A percentile compares a stretch with the other conserved stretches of the same genome.
Evolutionary conservation across 2,113 vertebrate genomes (phyloP).

Genomic region (Sylvilagus bachmani): DNA sequence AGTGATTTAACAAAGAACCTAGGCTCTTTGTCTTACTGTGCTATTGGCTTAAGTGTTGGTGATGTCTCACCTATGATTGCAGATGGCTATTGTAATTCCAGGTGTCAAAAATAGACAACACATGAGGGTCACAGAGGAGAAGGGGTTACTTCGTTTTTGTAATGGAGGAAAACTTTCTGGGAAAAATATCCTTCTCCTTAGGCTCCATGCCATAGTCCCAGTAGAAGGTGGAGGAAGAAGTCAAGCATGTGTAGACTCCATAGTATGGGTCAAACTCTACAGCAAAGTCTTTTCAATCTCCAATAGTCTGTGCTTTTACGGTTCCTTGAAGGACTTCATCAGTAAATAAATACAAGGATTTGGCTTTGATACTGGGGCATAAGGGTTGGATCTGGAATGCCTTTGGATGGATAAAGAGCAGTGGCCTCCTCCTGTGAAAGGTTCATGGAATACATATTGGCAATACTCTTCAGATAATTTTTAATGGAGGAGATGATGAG

Average conservation of each 20-base stretch:
- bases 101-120: background rate
- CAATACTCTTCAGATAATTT: background rate
- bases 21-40: background rate
- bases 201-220: background rate
- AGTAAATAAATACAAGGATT: background rate
- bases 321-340: background rate
- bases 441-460: background rate
- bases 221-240: slow-evolving; percentile 1
- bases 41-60: background rate
- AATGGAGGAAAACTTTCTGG: background rate
- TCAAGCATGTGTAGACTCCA: background rate
- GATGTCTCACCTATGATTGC: background rate
- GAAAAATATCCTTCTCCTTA: background rate
- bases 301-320: background rate
- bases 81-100: no score
- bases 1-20: background rate
- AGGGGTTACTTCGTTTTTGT: background rate
- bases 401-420: background rate
- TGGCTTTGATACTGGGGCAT: background rate
- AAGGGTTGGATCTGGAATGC: background rate
- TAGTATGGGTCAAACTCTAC: background rate
- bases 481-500: background rate
- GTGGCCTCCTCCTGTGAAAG: background rate
- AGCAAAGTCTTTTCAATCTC: background rate
- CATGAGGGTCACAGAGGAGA: background rate